Percentiles rank a stretch among this genome's conserved stretches.
Conservation (phyloP, 2,113 vertebrate species). For the Sturnira hondurensis region DNA sequence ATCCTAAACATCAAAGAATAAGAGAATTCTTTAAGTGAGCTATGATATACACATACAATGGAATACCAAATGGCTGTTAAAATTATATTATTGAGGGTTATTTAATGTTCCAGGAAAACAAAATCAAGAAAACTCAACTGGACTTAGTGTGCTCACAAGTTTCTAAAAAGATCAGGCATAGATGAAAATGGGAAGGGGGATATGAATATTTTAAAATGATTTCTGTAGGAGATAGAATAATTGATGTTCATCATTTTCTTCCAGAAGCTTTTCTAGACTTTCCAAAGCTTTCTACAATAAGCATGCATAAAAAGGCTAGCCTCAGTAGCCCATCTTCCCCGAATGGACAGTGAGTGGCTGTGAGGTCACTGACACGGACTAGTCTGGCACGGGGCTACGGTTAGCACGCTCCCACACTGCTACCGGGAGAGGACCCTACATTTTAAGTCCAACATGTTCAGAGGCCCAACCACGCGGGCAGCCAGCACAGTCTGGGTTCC, state of each 20-base stretch:
- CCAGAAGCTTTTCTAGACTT: background rate
- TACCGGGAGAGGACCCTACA: background rate
- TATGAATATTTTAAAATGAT: background rate
- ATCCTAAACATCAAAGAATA: constrained; percentile 36
- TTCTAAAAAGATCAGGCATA: background rate
- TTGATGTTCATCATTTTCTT: constrained; percentile 21
- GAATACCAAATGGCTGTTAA: constrained; percentile 8
- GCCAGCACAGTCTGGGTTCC: background rate
- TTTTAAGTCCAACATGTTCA: background rate
- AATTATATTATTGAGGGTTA: background rate
- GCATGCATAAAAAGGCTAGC: background rate
- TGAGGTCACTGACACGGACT: background rate
- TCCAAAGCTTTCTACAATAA: background rate
- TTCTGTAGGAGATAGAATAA: constrained; percentile 38
- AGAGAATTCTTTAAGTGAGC: constrained; percentile 19
- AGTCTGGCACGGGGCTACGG: background rate
- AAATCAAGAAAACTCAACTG: background rate
- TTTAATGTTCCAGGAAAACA: constrained; percentile 1
- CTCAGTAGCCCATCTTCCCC: background rate
- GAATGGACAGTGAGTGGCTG: background rate
- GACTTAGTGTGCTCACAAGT: background rate
- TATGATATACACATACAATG: background rate
- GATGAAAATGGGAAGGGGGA: background rate
- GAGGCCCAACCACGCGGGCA: background rate
- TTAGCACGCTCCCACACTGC: background rate